phyloP scores from a whole-genome alignment of 2,113 vertebrate genomes.

The Chrysochloris asiatica region DNA sequence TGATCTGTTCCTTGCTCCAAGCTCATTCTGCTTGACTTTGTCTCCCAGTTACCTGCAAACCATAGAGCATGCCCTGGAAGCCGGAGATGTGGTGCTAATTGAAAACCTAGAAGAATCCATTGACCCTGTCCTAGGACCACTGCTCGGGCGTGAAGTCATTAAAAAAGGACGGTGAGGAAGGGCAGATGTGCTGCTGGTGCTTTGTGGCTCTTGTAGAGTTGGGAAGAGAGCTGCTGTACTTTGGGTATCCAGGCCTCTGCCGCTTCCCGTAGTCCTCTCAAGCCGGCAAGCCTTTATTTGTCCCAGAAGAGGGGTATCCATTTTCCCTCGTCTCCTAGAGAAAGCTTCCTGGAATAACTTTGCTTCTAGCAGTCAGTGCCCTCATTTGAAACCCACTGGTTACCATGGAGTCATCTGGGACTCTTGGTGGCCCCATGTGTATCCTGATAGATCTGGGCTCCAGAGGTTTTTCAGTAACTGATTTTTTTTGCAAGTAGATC shows the following conservation, averaged over 20 bases:
- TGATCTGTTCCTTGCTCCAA: background rate
- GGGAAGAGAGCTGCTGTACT: background rate
- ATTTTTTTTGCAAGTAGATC: background rate
- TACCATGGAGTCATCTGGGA: background rate
- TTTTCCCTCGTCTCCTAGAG: background rate
- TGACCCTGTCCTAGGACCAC: conserved; percentile 94
- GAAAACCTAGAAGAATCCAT: conserved; percentile 94
- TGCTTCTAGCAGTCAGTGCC: background rate
- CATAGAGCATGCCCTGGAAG: conserved; percentile 90
- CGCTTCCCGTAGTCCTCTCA: background rate
- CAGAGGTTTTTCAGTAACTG: background rate
- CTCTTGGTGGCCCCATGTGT: background rate
- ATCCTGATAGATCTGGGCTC: background rate
- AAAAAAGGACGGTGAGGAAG: conserved; percentile 94
- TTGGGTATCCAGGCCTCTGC: background rate
- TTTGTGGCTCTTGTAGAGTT: background rate
- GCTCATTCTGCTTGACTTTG: background rate
- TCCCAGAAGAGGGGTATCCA: background rate
- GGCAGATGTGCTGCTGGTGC: accelerated
- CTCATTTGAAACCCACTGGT: background rate
- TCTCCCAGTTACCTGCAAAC: conserved; percentile 90
- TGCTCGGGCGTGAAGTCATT: conserved; percentile 94
- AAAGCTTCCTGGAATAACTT: background rate
- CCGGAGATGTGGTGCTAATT: conserved; percentile 92
- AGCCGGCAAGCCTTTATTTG: background rate